These are phyloP conservation scores for Leuciscus waleckii DNA, from an alignment of 2,797 vertebrate species.

Conservation along the genomic window DNA sequence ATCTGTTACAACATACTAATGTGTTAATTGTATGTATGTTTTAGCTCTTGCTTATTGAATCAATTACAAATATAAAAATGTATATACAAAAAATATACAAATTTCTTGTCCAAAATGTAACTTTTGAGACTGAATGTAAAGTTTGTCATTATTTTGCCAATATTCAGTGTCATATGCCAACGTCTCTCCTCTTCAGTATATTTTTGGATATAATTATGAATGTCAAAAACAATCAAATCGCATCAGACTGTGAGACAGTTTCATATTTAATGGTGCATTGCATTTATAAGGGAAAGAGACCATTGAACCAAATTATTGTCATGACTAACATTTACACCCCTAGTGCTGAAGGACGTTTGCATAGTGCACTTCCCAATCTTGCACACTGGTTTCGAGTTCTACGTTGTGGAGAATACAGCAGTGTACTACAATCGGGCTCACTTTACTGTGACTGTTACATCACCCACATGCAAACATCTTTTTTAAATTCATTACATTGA, in stretches of 20 bases:
- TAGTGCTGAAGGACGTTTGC: neutral
- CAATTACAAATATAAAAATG: too few relatives aligned
- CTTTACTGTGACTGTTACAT: neutral
- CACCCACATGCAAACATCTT: neutral
- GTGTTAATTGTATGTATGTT: neutral
- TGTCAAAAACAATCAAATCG: neutral
- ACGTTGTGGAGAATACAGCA: neutral
- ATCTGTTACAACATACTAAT: neutral
- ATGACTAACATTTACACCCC: neutral
- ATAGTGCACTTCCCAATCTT: neutral
- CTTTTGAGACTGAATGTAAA: neutral
- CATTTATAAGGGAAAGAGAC: neutral
- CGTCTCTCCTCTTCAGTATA: neutral
- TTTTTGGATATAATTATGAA: neutral
- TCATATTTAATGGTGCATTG: neutral
- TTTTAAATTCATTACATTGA: neutral
- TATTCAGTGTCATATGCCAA: neutral
- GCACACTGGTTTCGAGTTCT: neutral
- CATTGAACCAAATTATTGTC: neutral
- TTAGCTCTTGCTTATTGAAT: neutral
- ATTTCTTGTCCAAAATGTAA: neutral
- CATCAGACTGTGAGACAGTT: neutral
- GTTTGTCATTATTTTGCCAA: neutral
- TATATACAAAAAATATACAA: too few relatives aligned
- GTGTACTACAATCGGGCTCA: too few relatives aligned